These are phyloP conservation scores for Coranthus polyacanthus DNA, from an alignment of 2,797 vertebrate genomes.

Conservation along the genomic window DNA sequence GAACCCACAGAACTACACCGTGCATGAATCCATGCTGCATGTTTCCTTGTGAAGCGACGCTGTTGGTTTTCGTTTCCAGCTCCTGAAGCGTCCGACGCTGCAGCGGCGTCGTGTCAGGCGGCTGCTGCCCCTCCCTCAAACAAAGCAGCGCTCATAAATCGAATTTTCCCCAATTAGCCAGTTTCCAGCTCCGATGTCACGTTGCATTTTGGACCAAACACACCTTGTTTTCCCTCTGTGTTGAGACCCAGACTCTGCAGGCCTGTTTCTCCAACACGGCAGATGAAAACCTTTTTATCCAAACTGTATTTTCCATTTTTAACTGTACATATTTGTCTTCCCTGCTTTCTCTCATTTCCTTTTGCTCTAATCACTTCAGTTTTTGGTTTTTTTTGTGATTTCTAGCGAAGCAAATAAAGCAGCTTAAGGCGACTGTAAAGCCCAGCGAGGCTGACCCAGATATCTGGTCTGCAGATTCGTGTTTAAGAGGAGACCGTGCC, in stretches of 20 bases:
- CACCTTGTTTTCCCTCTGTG: conserved; percentile 51
- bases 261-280: conserved; percentile 19
- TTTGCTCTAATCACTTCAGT: conserved; percentile 27
- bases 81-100: conserved; percentile 2
- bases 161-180: conserved; percentile 52
- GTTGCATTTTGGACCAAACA: conserved; percentile 40
- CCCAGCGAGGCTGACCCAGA: conserved; percentile 59
- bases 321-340: not conserved
- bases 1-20: too few relatives aligned
- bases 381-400: conserved; percentile 37
- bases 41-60: conserved; percentile 31
- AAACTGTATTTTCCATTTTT: conserved; percentile 9
- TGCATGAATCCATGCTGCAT: too few relatives aligned
- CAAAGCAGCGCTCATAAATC: conserved; percentile 61
- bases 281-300: conserved; percentile 9
- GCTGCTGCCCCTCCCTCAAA: conserved; percentile 39
- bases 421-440: conserved; percentile 12
- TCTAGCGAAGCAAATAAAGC: conserved; percentile 35
- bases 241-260: conserved; percentile 27
- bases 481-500: conserved; percentile 39
- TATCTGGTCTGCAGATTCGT: conserved; percentile 49
- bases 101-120: conserved; percentile 41
- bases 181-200: conserved; percentile 60
- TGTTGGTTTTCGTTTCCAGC: conserved; percentile 12
- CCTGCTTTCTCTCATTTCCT: too few relatives aligned